Evolutionary conservation across 2,888 invertebrate genomes (phyloP), one percentile per base, ranked within the genome.

Genomic region (Embidobia sp.): DNA sequence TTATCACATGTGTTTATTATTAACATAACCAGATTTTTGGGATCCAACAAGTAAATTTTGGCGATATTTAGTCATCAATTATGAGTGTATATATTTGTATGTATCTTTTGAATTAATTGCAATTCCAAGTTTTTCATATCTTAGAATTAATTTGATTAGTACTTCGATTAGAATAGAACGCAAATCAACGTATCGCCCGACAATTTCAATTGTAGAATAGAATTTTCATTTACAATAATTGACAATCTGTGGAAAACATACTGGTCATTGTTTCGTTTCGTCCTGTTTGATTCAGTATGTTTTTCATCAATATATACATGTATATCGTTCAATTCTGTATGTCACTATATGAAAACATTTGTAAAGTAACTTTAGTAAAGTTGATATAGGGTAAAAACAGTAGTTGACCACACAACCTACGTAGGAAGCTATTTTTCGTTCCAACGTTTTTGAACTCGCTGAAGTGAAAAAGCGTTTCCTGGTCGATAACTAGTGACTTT

Each of bases 151-250:
- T 57, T 66, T 73, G 44, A 75, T 73, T 81, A 81, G 79, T 80
- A 63, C 76, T 57, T 78, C 76, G 73, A 76, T 78, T 82, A 83
- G 81, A 73, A 74, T 81, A 82, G 70, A 19, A 59, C 51, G 81
- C 81, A 73, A 48, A 77, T 78, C 67, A 53, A 76, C 64, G 74
- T 57, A 69, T 49, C 67, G 67, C 66, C 70, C 64, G 66, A 66
- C 37, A 63, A 64, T 40, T 78, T 79, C 48, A 77, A 75, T 33
- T 70, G 81, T 83, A 83, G 81, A 67, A 77, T 83, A 83, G 82
- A 74, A 29, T 11, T 79, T 73, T 73, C 55, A 51, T 64, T 77
- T 72, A 13, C 10, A 40, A 46, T 19, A 44, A 57, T 8, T 51
- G 33, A 37, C 27, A 8, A 5, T 1, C 22, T 19, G 46, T 46